phyloP scores from a whole-genome alignment of 2,113 vertebrate species.

The Saiga tatarica region DNA sequence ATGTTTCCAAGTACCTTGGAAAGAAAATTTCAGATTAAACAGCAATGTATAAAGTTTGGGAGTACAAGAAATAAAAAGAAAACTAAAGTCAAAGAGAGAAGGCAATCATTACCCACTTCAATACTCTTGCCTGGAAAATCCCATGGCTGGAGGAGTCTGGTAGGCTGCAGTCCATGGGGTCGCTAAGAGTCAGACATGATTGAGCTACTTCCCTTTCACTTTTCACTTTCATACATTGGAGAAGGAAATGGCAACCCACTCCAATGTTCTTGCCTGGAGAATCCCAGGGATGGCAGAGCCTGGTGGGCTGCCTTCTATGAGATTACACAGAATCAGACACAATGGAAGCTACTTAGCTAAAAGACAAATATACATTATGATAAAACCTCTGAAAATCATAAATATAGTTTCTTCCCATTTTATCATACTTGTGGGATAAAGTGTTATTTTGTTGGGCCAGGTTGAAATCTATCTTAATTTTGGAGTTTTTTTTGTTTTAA shows the following conservation, averaged over 20 bases:
- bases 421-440: neutral
- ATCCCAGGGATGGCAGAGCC: neutral
- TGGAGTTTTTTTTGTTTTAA: neutral
- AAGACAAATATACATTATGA: neutral
- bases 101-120: neutral
- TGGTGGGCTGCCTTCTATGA: neutral
- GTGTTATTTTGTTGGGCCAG: neutral
- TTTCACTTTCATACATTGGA: neutral
- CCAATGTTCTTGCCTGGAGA: neutral
- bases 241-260: neutral
- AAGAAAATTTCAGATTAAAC: neutral
- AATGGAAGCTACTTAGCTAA: neutral
- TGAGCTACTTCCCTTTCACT: neutral
- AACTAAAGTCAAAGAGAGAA: neutral
- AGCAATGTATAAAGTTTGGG: neutral
- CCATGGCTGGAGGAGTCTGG: neutral
- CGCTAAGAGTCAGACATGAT: fast-evolving
- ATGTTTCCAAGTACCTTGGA: neutral
- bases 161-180: neutral
- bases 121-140: neutral
- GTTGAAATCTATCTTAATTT: neutral
- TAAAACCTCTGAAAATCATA: neutral
- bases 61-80: neutral
- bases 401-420: neutral
- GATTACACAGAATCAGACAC: neutral